Evolutionary conservation across 2,113 vertebrate species (phyloP), one percentile per base, ranked within the genome.

Genomic region (Pteropus alecto): DNA sequence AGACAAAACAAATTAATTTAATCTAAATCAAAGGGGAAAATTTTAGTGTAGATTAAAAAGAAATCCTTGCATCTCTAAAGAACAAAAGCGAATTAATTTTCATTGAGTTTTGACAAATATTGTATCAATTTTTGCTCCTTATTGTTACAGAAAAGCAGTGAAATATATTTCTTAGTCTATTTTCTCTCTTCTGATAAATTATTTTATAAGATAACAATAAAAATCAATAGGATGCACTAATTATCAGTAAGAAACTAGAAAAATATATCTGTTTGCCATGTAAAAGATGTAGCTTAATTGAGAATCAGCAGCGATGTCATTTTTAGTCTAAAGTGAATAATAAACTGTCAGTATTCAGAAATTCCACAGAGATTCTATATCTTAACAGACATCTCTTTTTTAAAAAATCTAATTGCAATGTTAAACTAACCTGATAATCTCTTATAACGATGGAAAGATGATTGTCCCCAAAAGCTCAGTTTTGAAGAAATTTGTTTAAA

Each of bases 401-500:
- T 1, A 41, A 41, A 60, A 58, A 90, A 41, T 63, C 19, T 14
- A 70, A 54, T 90, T 92, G 94, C 41, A 86, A 43, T 19, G 30
- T 61, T 73, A 86, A 28, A 88, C 11, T 78, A 82, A 78, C 85
- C 0, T 46, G 15, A 94, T 86, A 56, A 92, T 51, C 56, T 83
- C 9, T n/a, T 68, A 56, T 30, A 92, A 90, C 18, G 35, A 14
- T 83, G 33, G 46, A 38, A 85, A 90, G 68, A 84, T 10, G 19
- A 10, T 30, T 84, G 19, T 18, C 12, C 7, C 26, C 48, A 79
- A 95, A 94, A 91, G 1, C 28, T 84, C 18, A 74, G 26, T 65
- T 90, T 95, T 43, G 33, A 78, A 91, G n/a, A 93, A 85, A 94
- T 71, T 41, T 67, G 3, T 93, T 97, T 91, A 24, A 83, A 73